Evolutionary conservation across 2,888 invertebrate species (phyloP), one percentile per base, ranked within the genome.

Genomic region (Cephus rjabovi): DNA sequence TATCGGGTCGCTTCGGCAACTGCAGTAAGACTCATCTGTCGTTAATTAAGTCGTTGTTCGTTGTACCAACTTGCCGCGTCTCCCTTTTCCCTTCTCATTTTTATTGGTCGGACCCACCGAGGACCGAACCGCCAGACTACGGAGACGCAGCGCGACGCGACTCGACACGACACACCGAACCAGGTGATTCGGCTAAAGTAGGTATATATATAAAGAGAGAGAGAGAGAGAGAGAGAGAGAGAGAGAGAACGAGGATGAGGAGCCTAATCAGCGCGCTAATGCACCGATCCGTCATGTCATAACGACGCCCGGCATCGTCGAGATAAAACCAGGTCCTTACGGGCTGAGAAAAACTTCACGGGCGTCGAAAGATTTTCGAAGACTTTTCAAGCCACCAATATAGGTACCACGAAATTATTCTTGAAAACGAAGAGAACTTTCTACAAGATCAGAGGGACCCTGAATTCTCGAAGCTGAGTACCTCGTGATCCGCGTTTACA

Each of bases 211-310:
- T 37, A 34, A 0, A 34, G 0, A 35, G 0, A 11, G 4, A 37
- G 3, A 37, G 37, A 37, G 37, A 37, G 37, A 37, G 37, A 37
- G 37, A 37, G 37, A 37, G 37, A 37, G 12, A 37, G 3, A 37
- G 37, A 37, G 37, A 37, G 37, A 37, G 34, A 68, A 15, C 35
- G 73, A 71, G 30, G 34, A 71, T 34, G 76, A 69, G 33, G 23
- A 23, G 80, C 80, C 87, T 89, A 89, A 89, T 90, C 90, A 87
- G 84, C 82, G 75, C 83, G 84, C 88, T 90, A 90, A 90, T 90
- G 90, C 86, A 88, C 78, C 88, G 88, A 90, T 90, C 88, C 85
- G 89, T 90, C 90, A 90, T 89, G 87, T 87, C 83, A 82, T 83
- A 79, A 81, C 79, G 79, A 76, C 83, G 83, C 81, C 84, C 73